Evolutionary conservation across 1,140 invertebrate genomes (phyloP).

Genomic region (Oryctes rhinoceros): DNA sequence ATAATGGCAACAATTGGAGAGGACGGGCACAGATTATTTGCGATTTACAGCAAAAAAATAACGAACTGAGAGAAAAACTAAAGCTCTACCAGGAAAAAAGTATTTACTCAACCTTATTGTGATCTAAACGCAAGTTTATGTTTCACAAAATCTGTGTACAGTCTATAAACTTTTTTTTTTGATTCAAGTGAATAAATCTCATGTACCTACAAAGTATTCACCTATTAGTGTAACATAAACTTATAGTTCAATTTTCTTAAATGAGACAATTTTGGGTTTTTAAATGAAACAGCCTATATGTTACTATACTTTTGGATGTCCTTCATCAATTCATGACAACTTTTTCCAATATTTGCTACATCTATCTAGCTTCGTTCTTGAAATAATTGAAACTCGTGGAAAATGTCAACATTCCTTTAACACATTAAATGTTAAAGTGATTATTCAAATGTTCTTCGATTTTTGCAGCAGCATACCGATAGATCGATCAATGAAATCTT

Average conservation of each 20-base stretch:
- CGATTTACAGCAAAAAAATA: conserved; percentile 70
- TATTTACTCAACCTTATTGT: conserved; percentile 34
- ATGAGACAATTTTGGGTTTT: neutral
- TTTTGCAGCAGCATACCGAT: too few relatives aligned
- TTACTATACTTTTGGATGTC: too few relatives aligned
- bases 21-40: conserved; percentile 76
- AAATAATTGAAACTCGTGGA: too few relatives aligned
- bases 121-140: conserved; percentile 6
- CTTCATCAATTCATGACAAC: too few relatives aligned
- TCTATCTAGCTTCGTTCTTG: too few relatives aligned
- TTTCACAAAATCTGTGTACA: neutral
- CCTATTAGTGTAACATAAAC: too few relatives aligned
- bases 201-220: neutral
- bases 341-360: too few relatives aligned
- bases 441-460: too few relatives aligned
- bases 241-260: too few relatives aligned
- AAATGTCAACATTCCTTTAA: too few relatives aligned
- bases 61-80: conserved; percentile 70
- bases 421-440: too few relatives aligned
- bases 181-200: neutral
- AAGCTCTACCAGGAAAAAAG: conserved; percentile 48
- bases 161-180: neutral
- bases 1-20: conserved; percentile 67
- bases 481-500: too few relatives aligned
- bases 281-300: neutral